Base-by-base conservation (phyloP, 2,797 vertebrate species). In the Enteromius radiatus region DNA sequence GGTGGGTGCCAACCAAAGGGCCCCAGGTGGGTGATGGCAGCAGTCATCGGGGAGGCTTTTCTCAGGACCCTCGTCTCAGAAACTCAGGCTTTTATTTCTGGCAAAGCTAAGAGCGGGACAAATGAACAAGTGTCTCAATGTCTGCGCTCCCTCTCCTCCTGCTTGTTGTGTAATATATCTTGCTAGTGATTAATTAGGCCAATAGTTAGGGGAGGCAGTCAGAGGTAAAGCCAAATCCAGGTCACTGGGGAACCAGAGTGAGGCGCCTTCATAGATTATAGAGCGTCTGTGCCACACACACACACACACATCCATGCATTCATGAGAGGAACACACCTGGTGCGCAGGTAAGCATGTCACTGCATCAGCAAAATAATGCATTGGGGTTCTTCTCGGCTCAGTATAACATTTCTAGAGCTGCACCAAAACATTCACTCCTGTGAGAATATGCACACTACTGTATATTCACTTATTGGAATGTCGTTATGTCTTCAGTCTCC, bases 1-100 rank as follows among this genome's bases (percentile, higher is more conserved):
- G 56, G 33, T 45, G 83, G 75, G 82, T 76, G 81, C 85, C 86
- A 86, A 85, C 71, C 80, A 63, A 63, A 87, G 64, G 63, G 73
- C 59, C 63, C 63, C 54, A 67, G 52, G 74, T 80, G 71, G 47
- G 71, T 63, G 64, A 79, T 41, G 52, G 71, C 84, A 70, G 64
- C 75, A 63, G 41, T 73, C 70, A n/a, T 80, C 61, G 21, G 33
- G 28, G 74, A 45, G 28, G 28, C 61, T 64, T 64, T 64, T 64
- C 80, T 74, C 31, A 71, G 67, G 75, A 52, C 33, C 67, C 54
- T 78, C 17, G 19, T 38, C 54, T 38, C 26, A 59, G 31, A 79
- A 5, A 73, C 28, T 1, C n/a, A 45, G 26, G 28, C 23, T 81
- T 81, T 81, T 49, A 81, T 81, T 81, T 81, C 68, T 81, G 78